Evolutionary conservation across 2,888 invertebrate species (phyloP).

Genomic region (Drosophila neotestacea): DNA sequence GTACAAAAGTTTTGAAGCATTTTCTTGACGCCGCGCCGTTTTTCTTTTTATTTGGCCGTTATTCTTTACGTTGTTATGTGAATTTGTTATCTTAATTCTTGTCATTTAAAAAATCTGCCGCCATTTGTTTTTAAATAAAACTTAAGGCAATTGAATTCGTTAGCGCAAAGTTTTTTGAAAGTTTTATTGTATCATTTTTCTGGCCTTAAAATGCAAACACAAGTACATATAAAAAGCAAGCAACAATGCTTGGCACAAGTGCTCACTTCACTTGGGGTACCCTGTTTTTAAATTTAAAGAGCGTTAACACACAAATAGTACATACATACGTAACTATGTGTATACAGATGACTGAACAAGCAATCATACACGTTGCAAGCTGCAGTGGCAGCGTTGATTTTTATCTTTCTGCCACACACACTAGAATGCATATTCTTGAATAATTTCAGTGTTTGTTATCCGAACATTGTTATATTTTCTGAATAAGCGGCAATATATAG

Average conservation of each 20-base stretch:
- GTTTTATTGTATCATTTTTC: constrained; percentile 49
- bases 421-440: neutral
- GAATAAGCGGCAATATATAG: neutral
- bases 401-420: neutral
- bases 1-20: constrained; percentile 65
- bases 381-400: neutral
- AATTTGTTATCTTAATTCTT: constrained; percentile 81
- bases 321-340: neutral
- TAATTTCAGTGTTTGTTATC: neutral
- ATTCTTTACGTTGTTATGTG: constrained; percentile 52
- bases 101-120: constrained; percentile 75
- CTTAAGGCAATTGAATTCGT: constrained; percentile 74
- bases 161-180: constrained; percentile 47
- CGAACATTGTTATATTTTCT: neutral
- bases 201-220: constrained; percentile 17
- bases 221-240: constrained; percentile 3
- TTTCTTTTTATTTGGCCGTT: constrained; percentile 10
- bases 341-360: constrained; percentile 4
- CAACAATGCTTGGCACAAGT: constrained; percentile 1
- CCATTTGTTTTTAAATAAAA: constrained; percentile 75
- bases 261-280: neutral
- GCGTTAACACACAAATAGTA: neutral
- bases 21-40: constrained; percentile 46
- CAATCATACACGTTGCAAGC: neutral
- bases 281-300: neutral